Evolutionary conservation across 2,888 invertebrate genomes (phyloP).

Genomic region (Xylophagus ater): DNA sequence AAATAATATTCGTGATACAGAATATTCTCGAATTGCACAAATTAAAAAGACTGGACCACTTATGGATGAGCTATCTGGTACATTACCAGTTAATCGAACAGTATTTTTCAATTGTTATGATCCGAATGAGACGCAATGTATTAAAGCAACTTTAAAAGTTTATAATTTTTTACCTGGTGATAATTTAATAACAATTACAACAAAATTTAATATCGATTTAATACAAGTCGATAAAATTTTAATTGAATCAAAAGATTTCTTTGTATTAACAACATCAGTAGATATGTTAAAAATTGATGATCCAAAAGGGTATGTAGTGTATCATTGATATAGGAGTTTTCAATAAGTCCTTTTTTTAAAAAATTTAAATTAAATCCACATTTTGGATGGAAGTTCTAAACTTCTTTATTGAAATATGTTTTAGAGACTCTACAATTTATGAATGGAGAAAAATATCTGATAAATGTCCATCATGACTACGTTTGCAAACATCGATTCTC

Average conservation of each 20-base stretch:
- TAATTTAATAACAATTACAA: slow-evolving; percentile 28
- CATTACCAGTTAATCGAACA: slow-evolving; percentile 35
- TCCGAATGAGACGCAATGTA: slow-evolving; percentile 30
- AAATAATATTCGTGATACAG: slow-evolving; percentile 22
- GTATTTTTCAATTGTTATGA: slow-evolving; percentile 37
- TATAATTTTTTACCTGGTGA: slow-evolving; percentile 29
- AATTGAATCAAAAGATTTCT: slow-evolving; percentile 37
- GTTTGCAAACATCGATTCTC: too few relatives aligned
- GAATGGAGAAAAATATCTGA: too few relatives aligned
- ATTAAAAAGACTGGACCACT: slow-evolving; percentile 28
- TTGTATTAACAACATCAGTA: slow-evolving; percentile 31
- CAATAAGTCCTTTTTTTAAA: background rate
- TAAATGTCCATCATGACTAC: too few relatives aligned
- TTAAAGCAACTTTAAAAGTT: slow-evolving; percentile 31
- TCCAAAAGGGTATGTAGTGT: slow-evolving; percentile 20
- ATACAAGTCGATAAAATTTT: slow-evolving; percentile 35
- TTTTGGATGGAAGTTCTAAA: too few relatives aligned
- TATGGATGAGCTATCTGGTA: slow-evolving; percentile 31
- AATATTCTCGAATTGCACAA: slow-evolving; percentile 31
- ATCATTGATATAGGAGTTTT: background rate
- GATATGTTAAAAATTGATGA: slow-evolving; percentile 30
- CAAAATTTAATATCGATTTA: slow-evolving; percentile 32
- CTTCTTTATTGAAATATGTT: too few relatives aligned
- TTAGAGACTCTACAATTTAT: too few relatives aligned
- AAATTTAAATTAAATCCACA: too few relatives aligned